Evolutionary conservation across 2,888 invertebrate genomes (phyloP).

Genomic region (Cerastis rubricosa): DNA sequence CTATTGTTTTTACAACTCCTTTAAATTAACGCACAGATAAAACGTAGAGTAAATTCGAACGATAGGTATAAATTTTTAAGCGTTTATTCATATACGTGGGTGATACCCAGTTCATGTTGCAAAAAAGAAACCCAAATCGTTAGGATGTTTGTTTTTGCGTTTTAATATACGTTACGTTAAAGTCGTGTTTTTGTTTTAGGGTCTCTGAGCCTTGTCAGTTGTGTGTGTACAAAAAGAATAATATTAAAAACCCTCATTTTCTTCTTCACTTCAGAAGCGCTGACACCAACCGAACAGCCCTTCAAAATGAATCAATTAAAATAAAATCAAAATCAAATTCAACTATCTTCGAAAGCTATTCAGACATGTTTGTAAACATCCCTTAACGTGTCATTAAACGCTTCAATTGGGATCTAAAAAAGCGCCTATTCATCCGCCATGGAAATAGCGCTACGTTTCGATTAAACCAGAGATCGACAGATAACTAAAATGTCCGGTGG

Average conservation of each 20-base stretch:
- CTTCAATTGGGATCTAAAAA: constrained; percentile 70
- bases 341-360: constrained; percentile 55
- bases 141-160: background rate
- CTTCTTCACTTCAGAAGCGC: background rate
- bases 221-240: background rate
- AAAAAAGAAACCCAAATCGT: background rate
- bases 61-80: too few relatives aligned
- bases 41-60: background rate
- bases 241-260: background rate
- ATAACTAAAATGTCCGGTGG: constrained; percentile 85
- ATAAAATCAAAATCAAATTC: constrained; percentile 48
- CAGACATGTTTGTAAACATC: constrained; percentile 76
- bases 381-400: constrained; percentile 81
- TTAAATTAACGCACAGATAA: background rate
- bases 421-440: constrained; percentile 67
- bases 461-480: constrained; percentile 80
- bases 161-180: background rate
- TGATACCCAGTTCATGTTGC: background rate
- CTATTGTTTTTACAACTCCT: background rate
- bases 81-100: too few relatives aligned
- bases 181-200: background rate
- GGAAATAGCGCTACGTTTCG: constrained; percentile 80
- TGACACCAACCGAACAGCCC: background rate
- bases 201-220: background rate
- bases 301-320: constrained; percentile 37